These are phyloP conservation scores for Bettongia penicillata DNA, from an alignment of 2,113 vertebrate genomes.

Conservation along the genomic window DNA sequence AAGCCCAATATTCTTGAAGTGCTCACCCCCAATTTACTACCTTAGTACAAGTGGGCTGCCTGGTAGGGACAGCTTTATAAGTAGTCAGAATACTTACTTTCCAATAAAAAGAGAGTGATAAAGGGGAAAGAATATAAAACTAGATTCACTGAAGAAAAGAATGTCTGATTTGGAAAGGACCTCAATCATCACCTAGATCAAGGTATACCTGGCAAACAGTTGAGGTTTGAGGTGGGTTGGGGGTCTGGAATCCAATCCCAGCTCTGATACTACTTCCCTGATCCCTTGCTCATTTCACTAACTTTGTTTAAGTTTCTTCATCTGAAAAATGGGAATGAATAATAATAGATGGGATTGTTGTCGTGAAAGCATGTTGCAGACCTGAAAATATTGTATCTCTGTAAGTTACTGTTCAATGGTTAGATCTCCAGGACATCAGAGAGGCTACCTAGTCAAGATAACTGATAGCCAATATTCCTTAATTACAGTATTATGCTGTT, in stretches of 20 bases:
- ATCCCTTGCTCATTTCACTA: not conserved
- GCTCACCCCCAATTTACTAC: not conserved
- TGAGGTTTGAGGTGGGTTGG: too few species aligned
- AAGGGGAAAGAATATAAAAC: not conserved
- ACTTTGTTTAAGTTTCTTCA: not conserved
- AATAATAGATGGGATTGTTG: not conserved
- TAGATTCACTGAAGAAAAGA: not conserved
- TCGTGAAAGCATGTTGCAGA: not conserved
- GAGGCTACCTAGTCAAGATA: not conserved
- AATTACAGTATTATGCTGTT: not conserved
- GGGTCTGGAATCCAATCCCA: not conserved
- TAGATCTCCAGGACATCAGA: not conserved
- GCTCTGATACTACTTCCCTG: not conserved
- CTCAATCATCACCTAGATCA: not conserved
- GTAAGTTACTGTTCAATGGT: not conserved
- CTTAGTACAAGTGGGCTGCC: not conserved
- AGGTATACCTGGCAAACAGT: not conserved
- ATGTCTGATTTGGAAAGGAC: not conserved
- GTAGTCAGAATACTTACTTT: not conserved
- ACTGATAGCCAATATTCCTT: not conserved
- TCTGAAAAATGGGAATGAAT: not conserved
- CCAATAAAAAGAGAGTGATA: not conserved
- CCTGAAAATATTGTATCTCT: not conserved
- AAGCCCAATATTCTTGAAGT: not conserved
- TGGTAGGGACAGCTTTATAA: not conserved